phyloP scores from a whole-genome alignment of 2,888 invertebrate genomes.

The Fragum sueziense region DNA sequence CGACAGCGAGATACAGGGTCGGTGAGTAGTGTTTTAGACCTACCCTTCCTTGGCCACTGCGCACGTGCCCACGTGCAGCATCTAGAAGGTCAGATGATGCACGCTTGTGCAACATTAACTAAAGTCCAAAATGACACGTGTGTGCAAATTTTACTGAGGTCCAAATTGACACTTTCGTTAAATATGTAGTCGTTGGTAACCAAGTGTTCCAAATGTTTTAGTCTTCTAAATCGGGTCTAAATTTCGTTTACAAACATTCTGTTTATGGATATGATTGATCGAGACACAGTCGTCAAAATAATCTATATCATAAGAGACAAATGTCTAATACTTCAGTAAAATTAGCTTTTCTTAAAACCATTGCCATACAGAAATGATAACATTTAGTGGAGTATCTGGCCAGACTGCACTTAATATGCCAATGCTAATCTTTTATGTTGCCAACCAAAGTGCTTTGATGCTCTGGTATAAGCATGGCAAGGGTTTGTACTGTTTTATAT shows the following conservation, averaged over 20 bases:
- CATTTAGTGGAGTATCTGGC: too few species aligned
- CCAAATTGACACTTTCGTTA: not conserved
- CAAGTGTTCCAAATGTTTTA: not conserved
- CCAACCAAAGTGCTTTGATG: too few species aligned
- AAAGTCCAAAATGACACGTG: not conserved
- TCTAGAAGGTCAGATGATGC: conserved; percentile 39
- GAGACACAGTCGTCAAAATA: too few species aligned
- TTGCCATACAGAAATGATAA: too few species aligned
- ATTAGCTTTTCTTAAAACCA: too few species aligned
- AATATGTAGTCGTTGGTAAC: conserved; percentile 5
- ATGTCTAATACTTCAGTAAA: too few species aligned
- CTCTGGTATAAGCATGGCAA: too few species aligned
- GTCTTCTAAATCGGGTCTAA: not conserved
- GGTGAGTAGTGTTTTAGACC: conserved; percentile 33
- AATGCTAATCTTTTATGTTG: too few species aligned
- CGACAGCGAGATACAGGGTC: not conserved
- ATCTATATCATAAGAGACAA: too few species aligned
- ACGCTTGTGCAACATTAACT: conserved; percentile 10
- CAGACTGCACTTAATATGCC: too few species aligned
- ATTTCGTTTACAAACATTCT: not conserved
- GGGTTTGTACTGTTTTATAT: too few species aligned
- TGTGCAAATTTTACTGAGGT: conserved; percentile 4
- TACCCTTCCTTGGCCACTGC: conserved; percentile 74
- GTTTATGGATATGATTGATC: too few species aligned
- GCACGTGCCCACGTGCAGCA: conserved; percentile 71